Conservation (phyloP, 2,113 vertebrate genomes). For the Lagopus muta region DNA sequence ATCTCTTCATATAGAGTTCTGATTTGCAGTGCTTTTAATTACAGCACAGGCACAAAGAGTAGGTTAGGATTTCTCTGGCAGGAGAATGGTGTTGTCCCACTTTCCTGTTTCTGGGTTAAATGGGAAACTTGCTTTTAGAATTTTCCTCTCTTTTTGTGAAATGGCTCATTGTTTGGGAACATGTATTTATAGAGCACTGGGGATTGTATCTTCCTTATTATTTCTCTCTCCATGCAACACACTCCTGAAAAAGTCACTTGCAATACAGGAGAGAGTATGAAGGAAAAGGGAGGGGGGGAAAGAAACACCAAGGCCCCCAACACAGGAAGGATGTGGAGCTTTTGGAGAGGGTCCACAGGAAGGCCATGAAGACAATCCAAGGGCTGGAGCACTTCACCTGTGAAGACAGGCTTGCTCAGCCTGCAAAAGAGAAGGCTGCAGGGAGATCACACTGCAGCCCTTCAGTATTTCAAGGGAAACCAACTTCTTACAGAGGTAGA, state of each 20-base stretch:
- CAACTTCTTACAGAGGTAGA: no score
- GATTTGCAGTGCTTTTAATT: neutral
- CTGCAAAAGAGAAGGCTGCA: no score
- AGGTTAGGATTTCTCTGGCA: neutral
- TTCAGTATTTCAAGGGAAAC: no score
- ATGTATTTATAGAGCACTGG: neutral
- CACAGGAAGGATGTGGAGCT: no score
- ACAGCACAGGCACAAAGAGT: neutral
- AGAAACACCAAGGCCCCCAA: neutral
- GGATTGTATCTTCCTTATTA: neutral
- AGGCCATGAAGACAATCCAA: no score
- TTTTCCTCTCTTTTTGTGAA: neutral
- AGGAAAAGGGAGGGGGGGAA: neutral
- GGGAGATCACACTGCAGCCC: no score
- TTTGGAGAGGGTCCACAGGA: no score
- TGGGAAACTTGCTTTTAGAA: neutral
- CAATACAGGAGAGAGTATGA: fast-evolving
- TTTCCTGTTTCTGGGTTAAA: conserved; percentile 16
- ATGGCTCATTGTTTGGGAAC: neutral
- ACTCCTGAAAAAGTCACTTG: neutral
- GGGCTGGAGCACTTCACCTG: no score
- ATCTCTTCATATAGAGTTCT: neutral
- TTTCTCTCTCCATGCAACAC: neutral
- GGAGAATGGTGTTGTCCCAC: neutral
- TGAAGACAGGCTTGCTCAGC: no score